Evolutionary conservation across 1,140 invertebrate species (phyloP).

Genomic region (Zaprionus nigranus): DNA sequence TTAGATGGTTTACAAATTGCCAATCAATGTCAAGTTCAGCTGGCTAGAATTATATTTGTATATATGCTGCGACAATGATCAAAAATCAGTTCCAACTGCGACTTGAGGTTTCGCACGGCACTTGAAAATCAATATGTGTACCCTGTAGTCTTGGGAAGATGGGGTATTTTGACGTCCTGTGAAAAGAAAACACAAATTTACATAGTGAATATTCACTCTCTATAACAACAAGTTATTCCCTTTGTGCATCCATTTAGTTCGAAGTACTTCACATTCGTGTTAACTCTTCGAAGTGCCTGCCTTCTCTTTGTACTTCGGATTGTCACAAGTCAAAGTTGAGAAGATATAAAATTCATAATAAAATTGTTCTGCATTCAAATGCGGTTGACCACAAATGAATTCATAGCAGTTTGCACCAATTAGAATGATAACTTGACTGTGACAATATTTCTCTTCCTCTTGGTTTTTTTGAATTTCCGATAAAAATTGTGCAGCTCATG

Average conservation of each 20-base stretch:
- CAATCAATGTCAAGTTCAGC: conserved; percentile 51
- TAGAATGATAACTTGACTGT: conserved; percentile 4
- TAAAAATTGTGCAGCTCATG: background rate
- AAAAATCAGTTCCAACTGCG: conserved; percentile 18
- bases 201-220: background rate
- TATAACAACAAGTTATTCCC: background rate
- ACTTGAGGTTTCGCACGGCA: conserved; percentile 46
- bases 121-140: conserved; percentile 45
- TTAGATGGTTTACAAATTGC: conserved; percentile 1
- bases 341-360: background rate
- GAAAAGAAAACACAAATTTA: background rate
- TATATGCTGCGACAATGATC: conserved; percentile 39
- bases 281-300: background rate
- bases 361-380: background rate
- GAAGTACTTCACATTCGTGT: background rate
- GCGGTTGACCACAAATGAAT: background rate
- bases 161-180: background rate
- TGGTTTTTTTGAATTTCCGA: background rate
- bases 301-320: background rate
- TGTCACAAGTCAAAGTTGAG: background rate
- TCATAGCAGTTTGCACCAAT: background rate
- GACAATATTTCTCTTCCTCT: background rate
- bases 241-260: background rate
- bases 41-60: background rate
- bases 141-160: background rate